These are phyloP conservation scores for Atractosteus spatula DNA, from an alignment of 2,113 vertebrate species.

Conservation along the genomic window DNA sequence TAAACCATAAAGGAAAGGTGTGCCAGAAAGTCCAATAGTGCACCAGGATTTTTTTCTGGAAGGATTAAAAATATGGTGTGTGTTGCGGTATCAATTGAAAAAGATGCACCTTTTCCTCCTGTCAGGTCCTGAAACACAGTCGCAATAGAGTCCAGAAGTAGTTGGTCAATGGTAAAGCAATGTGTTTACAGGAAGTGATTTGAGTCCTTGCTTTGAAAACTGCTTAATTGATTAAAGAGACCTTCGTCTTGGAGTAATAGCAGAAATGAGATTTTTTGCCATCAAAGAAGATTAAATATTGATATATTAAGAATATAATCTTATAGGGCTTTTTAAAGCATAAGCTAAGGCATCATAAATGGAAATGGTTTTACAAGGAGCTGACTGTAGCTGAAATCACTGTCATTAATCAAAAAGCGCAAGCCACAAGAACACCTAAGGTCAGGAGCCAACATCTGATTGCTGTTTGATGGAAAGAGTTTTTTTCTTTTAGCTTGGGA, in stretches of 20 bases:
- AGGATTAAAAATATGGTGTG: no score
- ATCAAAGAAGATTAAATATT: conserved; percentile 26
- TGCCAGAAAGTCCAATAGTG: no score
- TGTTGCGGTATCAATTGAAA: conserved; percentile 4
- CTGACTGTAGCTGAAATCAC: conserved; percentile 34
- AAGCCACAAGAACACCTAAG: conserved; percentile 11
- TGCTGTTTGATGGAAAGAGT: conserved; percentile 9
- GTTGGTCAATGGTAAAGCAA: no score
- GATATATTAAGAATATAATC: conserved; percentile 35
- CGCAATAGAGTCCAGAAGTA: background rate
- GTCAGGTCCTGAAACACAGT: background rate
- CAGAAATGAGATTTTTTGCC: conserved; percentile 19
- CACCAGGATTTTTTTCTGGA: no score
- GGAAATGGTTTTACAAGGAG: conserved; percentile 23
- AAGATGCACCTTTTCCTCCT: background rate
- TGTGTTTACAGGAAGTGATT: no score
- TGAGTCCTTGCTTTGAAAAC: background rate
- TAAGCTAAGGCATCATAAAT: conserved; percentile 23
- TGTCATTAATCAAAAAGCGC: conserved; percentile 46
- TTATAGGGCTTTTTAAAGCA: conserved; percentile 29
- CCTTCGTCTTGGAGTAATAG: conserved; percentile 1
- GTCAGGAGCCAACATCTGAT: conserved; percentile 18
- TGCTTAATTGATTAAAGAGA: no score
- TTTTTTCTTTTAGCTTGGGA: conserved; percentile 7
- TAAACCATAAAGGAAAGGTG: no score